Evolutionary conservation across 53 echinoderm and acorn worm genomes (phyloP).

Genomic region (Zoroaster sp.): DNA sequence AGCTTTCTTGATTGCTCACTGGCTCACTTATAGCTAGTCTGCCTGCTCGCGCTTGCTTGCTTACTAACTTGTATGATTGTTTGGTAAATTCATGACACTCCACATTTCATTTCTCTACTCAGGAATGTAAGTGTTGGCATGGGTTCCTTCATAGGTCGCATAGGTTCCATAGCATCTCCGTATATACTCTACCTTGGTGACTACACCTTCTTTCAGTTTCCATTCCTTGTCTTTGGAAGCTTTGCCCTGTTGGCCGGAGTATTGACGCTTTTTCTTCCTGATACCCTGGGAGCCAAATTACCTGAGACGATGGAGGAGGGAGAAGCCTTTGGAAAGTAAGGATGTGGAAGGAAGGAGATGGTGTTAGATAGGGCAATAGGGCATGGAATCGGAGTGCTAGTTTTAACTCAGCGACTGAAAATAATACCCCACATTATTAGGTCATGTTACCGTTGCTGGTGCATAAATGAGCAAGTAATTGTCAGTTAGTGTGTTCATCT

Average conservation of each 20-base stretch:
- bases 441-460: too few species aligned
- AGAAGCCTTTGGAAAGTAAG: slow-evolving; percentile 61
- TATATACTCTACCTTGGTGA: slow-evolving; percentile 52
- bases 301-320: slow-evolving; percentile 67
- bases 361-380: not conserved
- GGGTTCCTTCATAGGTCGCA: slow-evolving; percentile 55
- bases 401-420: too few species aligned
- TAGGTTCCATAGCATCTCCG: slow-evolving; percentile 67
- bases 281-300: slow-evolving; percentile 66
- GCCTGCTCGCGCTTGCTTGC: too few species aligned
- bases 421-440: too few species aligned
- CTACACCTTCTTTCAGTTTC: slow-evolving; percentile 34
- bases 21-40: too few species aligned
- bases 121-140: slow-evolving; percentile 72
- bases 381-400: too few species aligned
- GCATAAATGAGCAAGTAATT: too few species aligned
- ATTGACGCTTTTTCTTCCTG: slow-evolving; percentile 59
- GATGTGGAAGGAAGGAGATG: too few species aligned
- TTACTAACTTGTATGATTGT: too few species aligned
- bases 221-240: slow-evolving; percentile 56
- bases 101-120: too few species aligned
- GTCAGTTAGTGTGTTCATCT: too few species aligned
- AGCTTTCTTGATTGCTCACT: too few species aligned
- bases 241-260: slow-evolving; percentile 54
- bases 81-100: not conserved